Base-by-base conservation (phyloP, 2,888 invertebrate species). In the Parnassius glacialis region DNA sequence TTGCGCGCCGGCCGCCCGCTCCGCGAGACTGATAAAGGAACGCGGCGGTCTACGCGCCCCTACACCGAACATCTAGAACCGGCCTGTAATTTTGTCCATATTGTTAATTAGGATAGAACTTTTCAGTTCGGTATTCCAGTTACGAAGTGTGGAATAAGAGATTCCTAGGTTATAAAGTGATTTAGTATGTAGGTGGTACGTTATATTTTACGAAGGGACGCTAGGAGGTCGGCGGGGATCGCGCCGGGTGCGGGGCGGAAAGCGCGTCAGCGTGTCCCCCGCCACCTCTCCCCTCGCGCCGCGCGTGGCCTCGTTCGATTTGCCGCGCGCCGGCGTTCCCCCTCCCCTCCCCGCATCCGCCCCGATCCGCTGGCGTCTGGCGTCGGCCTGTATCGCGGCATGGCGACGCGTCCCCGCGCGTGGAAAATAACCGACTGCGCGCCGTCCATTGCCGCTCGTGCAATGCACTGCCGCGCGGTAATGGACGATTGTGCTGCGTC, bases 301-400 rank as follows among this genome's bases (percentile, higher is more conserved):
- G 68, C 78, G 83, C 87, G 86, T 88, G 90, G 90, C 89, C 88
- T 90, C 90, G 88, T 88, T 89, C 90, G 87, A 88, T 90, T 85
- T 87, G 87, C 86, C 82, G 81, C 81, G 78, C 79, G 75, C 68
- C 75, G 77, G 70, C 13, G 48, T 79, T 79, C 75, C 77, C 79
- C 78, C 10, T 1, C 74, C 75, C 75, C 81, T 74, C 78, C 70
- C 78, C 65, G 75, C 75, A 9, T 74, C 75, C 66, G 70, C 63
- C 73, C 64, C 47, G 59, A 25, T 63, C 62, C 65, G 65, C 67
- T 68, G 75, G 67, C 76, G 75, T 74, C 77, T 70, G 74, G 70
- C 76, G 73, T 67, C 73, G 73, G 79, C 79, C 82, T 74, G 73
- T 75, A 83, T 85, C 81, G 80, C 78, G 83, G 73, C 74, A 76